A percentile compares a stretch with the other conserved stretches of the same genome.
These are phyloP conservation scores for Meloidogyne hapla DNA, from an alignment of 1,140 invertebrate species.

Conservation along the genomic window DNA sequence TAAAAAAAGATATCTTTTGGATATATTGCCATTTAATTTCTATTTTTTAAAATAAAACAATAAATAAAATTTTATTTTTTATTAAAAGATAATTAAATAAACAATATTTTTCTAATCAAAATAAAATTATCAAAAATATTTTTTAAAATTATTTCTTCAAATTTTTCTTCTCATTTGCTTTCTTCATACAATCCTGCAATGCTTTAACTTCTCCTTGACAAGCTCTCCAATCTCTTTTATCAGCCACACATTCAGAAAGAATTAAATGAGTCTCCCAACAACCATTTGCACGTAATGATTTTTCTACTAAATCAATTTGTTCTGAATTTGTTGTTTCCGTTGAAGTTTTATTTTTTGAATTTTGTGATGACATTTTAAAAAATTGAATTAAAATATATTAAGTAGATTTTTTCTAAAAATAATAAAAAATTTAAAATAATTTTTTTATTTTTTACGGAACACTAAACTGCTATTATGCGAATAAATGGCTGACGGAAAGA, in stretches of 20 bases:
- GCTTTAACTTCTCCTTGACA: conserved; percentile 9
- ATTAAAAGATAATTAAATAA: no score
- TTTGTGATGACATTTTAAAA: neutral
- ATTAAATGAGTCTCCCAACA: conserved; percentile 23
- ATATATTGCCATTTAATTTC: no score
- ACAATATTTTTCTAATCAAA: no score
- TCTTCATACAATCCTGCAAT: neutral
- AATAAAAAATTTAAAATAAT: no score
- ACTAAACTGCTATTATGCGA: no score
- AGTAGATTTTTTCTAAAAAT: no score
- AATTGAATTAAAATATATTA: no score
- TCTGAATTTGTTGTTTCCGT: conserved; percentile 1
- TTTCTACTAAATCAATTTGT: conserved; percentile 15
- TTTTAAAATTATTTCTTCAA: neutral
- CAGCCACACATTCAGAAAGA: conserved; percentile 19
- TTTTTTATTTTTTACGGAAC: no score
- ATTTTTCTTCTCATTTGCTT: neutral
- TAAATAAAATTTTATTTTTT: no score
- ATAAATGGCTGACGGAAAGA: no score
- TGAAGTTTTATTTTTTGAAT: neutral
- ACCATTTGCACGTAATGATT: conserved; percentile 12
- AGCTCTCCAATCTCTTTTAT: conserved; percentile 13
- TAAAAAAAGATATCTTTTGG: no score
- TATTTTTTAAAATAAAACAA: no score
- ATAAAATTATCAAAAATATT: neutral